Conservation (phyloP, 2,113 vertebrate genomes). For the Pterophyllum scalare region DNA sequence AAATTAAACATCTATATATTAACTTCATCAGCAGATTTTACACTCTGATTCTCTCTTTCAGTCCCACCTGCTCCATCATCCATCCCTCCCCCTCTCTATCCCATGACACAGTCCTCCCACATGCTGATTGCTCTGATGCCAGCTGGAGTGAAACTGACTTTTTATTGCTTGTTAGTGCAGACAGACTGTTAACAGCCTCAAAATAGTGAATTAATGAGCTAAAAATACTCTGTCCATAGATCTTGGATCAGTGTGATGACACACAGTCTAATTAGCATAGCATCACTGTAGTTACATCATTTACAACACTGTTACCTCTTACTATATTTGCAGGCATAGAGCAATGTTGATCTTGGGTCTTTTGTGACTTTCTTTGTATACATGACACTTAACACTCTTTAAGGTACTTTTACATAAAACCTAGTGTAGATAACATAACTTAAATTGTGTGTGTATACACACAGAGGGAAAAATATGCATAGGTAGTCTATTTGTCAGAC, state of each 20-base stretch:
- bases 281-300: neutral
- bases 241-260: neutral
- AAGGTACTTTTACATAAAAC: too few species aligned
- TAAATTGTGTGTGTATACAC: too few species aligned
- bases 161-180: neutral
- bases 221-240: constrained; percentile 5
- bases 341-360: too few species aligned
- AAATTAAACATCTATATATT: neutral
- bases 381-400: too few species aligned
- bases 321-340: neutral
- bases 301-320: neutral
- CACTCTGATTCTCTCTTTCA: neutral
- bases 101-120: neutral
- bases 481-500: too few species aligned
- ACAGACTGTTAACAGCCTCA: neutral
- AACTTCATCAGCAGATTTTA: neutral
- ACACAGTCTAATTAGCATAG: neutral
- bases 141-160: neutral
- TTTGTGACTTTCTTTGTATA: too few species aligned
- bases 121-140: neutral
- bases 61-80: neutral
- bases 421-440: too few species aligned
- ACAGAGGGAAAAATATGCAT: too few species aligned
- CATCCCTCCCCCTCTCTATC: neutral
- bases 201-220: neutral